Evolutionary conservation across 30 jellyfish, hydroid and myxozoan genomes (phyloP), one percentile per base, ranked within the genome.

Genomic region (Haliclystus octoradiatus): DNA sequence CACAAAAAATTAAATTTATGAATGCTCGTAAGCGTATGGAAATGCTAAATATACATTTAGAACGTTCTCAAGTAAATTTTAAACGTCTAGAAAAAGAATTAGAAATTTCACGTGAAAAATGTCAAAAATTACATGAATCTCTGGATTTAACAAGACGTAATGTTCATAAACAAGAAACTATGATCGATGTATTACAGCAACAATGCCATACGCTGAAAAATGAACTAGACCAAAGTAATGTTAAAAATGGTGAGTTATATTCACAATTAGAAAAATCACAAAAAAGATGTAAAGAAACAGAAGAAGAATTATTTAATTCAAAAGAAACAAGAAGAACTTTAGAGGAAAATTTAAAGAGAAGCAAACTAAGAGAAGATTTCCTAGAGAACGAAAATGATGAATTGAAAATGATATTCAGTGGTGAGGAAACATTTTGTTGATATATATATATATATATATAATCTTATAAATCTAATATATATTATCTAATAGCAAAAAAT

Each of bases 11-110:
- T 5, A 89, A 80, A 62, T 77, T 70, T 14, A 73, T 89, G 63
- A 89, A 89, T 66, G 98, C 98, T 23, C 71, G 91, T 23, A 89
- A 89, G 68, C 83, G 88, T 33, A 92, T 89, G 35, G 95, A 89
- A 32, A 67, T 71, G 3, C 67, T 89, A 32, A 89, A 81, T 83
- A 63, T 60, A 28, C 98, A 89, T 46, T 62, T 89, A 15, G 81
- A 79, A 34, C 49, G 67, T 19, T 61, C 93, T 0, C 92, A 83
- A 51, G 79, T 71, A 50, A 84, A 52, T 35, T 50, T 66, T 52
- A 47, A 14, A 2, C 47, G 61, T 52, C 76, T 84, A 5, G 96
- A 73, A 57, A 70, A 49, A 2, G 85, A 71, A 31, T 31, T 75
- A 66, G 68, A 74, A 19, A 74, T 31, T 49, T 31, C 77, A 65